phyloP scores from a whole-genome alignment of 2,888 invertebrate genomes.

The Campopleginae sp. region DNA sequence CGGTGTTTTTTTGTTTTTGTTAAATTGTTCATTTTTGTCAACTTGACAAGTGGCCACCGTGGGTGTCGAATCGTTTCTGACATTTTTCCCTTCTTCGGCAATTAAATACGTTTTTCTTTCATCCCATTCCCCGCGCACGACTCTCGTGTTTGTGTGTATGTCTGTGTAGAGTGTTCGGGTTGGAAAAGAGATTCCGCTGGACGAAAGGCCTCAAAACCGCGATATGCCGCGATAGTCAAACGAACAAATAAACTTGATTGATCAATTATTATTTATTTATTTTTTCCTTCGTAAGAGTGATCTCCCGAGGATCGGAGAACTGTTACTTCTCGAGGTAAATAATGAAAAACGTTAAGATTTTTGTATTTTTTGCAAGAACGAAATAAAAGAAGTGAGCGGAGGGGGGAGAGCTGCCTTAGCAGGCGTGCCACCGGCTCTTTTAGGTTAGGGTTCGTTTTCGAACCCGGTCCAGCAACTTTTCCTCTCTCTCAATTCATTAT shows the following conservation, averaged over 20 bases:
- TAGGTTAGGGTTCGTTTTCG: constrained; percentile 67
- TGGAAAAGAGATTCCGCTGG: neutral
- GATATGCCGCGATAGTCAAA: constrained; percentile 22
- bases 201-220: neutral
- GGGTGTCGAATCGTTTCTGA: neutral
- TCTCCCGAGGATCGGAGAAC: constrained; percentile 30
- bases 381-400: neutral
- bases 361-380: constrained; percentile 2
- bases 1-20: constrained; percentile 4
- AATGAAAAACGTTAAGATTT: constrained; percentile 34
- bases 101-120: neutral
- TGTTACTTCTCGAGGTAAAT: constrained; percentile 50
- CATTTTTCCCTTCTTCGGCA: neutral
- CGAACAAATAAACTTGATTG: neutral
- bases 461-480: constrained; percentile 17
- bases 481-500: neutral
- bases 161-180: neutral
- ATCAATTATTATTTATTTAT: constrained; percentile 25
- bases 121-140: neutral
- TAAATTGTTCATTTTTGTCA: neutral
- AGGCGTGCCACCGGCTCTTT: constrained; percentile 70
- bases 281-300: constrained; percentile 6
- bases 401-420: constrained; percentile 43
- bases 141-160: neutral
- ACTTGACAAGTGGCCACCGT: constrained; percentile 32